Conservation (phyloP, 2,888 invertebrate species). For the Caenorhabditis imperialis region DNA sequence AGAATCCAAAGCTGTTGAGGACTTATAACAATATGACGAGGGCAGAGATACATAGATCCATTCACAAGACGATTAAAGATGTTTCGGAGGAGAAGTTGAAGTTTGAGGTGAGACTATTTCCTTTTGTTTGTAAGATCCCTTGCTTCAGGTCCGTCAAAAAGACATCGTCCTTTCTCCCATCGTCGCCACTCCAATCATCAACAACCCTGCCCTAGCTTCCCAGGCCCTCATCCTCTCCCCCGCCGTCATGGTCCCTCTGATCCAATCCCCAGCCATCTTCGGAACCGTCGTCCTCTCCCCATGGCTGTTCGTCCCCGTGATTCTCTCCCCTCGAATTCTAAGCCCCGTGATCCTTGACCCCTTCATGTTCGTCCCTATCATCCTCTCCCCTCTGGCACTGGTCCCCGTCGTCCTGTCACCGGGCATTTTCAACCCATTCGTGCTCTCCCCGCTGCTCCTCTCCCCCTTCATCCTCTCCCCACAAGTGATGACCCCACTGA, state of each 20-base stretch:
- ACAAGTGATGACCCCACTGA: conserved; percentile 51
- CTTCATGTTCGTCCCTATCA: conserved; percentile 43
- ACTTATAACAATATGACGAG: conserved; percentile 43
- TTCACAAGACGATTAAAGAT: conserved; percentile 45
- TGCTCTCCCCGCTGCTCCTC: conserved; percentile 54
- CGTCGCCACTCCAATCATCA: conserved; percentile 13
- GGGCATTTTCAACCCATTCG: conserved; percentile 50
- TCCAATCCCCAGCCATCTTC: conserved; percentile 46
- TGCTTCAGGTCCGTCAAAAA: conserved; percentile 32
- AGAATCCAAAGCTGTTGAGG: conserved; percentile 54
- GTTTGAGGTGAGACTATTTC: conserved; percentile 35
- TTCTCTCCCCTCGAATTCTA: conserved; percentile 50
- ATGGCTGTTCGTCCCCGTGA: conserved; percentile 54
- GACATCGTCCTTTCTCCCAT: conserved; percentile 49
- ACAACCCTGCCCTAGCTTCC: conserved; percentile 36
- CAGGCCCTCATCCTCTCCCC: conserved; percentile 57
- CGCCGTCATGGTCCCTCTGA: conserved; percentile 43
- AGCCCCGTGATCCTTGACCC: conserved; percentile 49
- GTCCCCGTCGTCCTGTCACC: conserved; percentile 62
- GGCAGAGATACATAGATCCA: conserved; percentile 29
- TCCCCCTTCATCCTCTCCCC: conserved; percentile 58
- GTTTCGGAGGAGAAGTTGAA: conserved; percentile 52
- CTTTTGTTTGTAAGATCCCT: background rate
- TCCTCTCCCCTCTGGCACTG: conserved; percentile 54
- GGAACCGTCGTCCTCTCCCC: conserved; percentile 47